Evolutionary conservation across 1,140 invertebrate genomes (phyloP).

Genomic region (Drepana arcuata): DNA sequence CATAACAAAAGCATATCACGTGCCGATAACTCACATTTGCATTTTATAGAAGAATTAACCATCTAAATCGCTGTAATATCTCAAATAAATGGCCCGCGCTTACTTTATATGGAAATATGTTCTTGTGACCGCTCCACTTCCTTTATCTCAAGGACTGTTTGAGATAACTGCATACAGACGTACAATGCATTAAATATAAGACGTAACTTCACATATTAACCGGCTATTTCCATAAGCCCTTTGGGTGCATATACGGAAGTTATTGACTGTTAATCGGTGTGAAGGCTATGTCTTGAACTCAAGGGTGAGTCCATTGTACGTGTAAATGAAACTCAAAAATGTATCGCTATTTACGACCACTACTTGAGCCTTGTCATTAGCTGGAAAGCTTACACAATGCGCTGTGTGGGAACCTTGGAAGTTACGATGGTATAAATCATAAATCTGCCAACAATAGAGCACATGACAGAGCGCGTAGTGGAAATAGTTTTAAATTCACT

Average conservation of each 20-base stretch:
- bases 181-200: constrained; percentile 5
- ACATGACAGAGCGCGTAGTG: constrained; percentile 43
- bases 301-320: constrained; percentile 25
- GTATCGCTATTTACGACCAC: too few species aligned
- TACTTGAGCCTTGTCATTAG: not conserved
- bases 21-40: constrained; percentile 11
- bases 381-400: constrained; percentile 16
- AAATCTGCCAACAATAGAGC: constrained; percentile 48
- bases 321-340: too few species aligned
- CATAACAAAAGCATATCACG: constrained; percentile 39
- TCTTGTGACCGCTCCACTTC: constrained; percentile 6
- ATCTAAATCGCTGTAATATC: constrained; percentile 1
- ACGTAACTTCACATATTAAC: constrained; percentile 11
- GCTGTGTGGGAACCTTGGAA: constrained; percentile 38
- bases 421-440: constrained; percentile 53
- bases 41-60: constrained; percentile 6
- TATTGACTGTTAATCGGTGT: constrained; percentile 18
- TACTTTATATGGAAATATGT: constrained; percentile 4
- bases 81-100: not conserved
- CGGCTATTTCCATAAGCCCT: constrained; percentile 9
- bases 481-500: constrained; percentile 40
- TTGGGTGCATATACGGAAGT: constrained; percentile 18
- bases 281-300: constrained; percentile 25
- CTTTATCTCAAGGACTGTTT: constrained; percentile 16
- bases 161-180: constrained; percentile 6